Base-by-base conservation (phyloP, 2,113 vertebrate genomes). In the Meles meles region DNA sequence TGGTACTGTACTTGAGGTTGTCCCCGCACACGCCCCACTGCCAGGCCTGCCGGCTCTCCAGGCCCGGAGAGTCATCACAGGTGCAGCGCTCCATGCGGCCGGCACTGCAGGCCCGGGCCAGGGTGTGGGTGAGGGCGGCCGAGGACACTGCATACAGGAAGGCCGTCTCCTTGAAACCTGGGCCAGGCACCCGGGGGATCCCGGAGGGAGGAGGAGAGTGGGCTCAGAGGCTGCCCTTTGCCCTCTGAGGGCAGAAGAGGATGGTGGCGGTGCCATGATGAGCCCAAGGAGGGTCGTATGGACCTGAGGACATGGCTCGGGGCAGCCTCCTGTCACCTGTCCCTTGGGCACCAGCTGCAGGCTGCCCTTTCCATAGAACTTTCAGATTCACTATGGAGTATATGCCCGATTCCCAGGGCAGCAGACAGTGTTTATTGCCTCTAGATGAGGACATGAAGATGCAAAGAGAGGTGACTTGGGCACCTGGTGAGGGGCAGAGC, bases 11-110 rank as follows among this genome's bases (percentile, higher is more conserved):
- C 94, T 99, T 99, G 97, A 99, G 99, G 98, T 99, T 99, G 99
- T 99, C 99, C 0, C 99, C 99, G 0, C 99, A 99, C 86, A 99
- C 99, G 0, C 99, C 99, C 99, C 99, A 99, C 96, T 99, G 99
- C 99, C 99, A 99, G 15, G 99, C 99, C 95, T 99, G 99, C 52
- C 99, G 99, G 97, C 99, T 99, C 98, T 99, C 99, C 98, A 99
- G 99, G 37, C 99, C 99, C 0, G 99, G 99, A 29, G 99, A 99
- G 94, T 99, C 99, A 5, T 99, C 99, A 0, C 99, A 99, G 34
- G 99, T 99, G 97, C 99, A 99, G 86, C 99, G 99, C 98, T 99
- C 99, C 99, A 99, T 99, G 34, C 99, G 99, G 18, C 99, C 99
- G 0, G 99, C 99, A 29, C 99, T 99, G 97, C 99, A 99, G 0